phyloP scores from a whole-genome alignment of 2,113 vertebrate species.

The Piprites chloris region DNA sequence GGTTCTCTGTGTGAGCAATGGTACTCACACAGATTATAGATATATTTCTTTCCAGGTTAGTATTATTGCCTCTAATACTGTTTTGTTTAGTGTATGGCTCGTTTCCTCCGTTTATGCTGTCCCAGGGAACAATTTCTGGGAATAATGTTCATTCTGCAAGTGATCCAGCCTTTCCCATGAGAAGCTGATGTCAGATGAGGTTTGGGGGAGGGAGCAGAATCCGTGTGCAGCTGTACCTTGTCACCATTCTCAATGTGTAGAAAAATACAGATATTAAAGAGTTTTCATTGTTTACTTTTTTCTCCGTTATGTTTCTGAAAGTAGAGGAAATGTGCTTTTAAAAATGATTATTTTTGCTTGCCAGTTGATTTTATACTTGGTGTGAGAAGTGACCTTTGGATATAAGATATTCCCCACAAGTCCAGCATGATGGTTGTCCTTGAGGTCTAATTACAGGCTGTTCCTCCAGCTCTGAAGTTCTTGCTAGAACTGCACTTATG shows the following conservation, averaged over 20 bases:
- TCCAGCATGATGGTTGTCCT: constrained; percentile 40
- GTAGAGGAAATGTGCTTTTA: background rate
- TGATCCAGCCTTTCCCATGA: background rate
- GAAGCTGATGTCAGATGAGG: background rate
- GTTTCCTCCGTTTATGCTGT: background rate
- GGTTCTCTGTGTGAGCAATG: background rate
- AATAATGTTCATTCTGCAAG: background rate
- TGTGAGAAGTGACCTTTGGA: constrained; percentile 46
- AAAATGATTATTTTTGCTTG: background rate
- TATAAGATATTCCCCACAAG: constrained; percentile 10
- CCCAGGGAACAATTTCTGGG: background rate
- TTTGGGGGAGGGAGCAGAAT: background rate
- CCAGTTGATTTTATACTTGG: background rate
- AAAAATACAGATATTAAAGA: background rate
- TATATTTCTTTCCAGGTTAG: background rate
- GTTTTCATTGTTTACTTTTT: background rate
- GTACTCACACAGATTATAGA: background rate
- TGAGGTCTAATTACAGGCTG: constrained; percentile 54
- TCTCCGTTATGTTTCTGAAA: background rate
- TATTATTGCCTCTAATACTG: background rate
- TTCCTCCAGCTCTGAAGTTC: constrained; percentile 36
- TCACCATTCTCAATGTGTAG: background rate
- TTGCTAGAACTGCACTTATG: constrained; percentile 28
- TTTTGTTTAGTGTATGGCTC: background rate
- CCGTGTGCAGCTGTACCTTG: background rate